A percentile compares a stretch with the other conserved stretches of the same genome.
Evolutionary conservation across 2,113 vertebrate species (phyloP).

Genomic region (Felis chaus): DNA sequence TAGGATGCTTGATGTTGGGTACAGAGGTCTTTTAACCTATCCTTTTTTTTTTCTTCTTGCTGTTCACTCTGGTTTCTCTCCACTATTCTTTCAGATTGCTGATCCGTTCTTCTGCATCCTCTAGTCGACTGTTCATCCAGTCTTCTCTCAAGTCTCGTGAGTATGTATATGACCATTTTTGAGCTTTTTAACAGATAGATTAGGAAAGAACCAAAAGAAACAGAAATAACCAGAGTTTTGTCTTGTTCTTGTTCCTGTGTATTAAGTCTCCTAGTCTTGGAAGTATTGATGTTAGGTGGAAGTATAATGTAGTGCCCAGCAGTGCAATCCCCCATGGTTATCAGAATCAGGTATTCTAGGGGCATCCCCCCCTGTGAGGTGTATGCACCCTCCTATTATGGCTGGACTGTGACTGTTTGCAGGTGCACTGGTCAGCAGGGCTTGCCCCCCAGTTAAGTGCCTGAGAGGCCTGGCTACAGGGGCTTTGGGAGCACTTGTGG

Average conservation of each 20-base stretch:
- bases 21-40: not conserved
- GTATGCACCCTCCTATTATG: not conserved
- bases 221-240: not conserved
- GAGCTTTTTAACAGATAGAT: not conserved
- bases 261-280: not conserved
- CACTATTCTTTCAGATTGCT: not conserved
- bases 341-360: not conserved
- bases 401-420: not conserved
- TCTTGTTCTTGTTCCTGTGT: not conserved
- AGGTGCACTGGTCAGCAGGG: not conserved
- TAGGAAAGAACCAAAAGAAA: no score
- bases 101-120: not conserved
- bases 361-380: not conserved
- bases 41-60: not conserved
- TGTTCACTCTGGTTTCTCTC: not conserved
- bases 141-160: not conserved
- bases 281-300: not conserved
- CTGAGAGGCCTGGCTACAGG: not conserved
- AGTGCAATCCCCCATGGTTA: not conserved
- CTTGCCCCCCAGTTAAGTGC: not conserved
- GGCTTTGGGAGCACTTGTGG: not conserved
- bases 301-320: not conserved
- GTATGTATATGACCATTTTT: not conserved
- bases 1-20: not conserved
- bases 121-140: not conserved